Conservation (phyloP, 2,888 invertebrate genomes). For the Cepaea hortensis region DNA sequence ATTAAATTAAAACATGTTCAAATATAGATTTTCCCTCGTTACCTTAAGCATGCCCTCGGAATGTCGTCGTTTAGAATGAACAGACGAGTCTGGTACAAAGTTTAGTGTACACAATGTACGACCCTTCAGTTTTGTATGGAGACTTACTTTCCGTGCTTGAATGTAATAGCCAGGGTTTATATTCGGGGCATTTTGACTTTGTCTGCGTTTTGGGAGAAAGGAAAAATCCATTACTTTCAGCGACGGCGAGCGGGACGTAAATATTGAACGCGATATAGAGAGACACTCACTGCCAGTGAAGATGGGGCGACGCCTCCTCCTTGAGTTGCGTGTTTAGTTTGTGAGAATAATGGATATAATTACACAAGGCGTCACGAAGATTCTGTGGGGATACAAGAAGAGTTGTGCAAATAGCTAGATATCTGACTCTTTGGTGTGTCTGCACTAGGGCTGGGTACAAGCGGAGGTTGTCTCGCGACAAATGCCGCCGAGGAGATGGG, state of each 20-base stretch:
- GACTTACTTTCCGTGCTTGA: background rate
- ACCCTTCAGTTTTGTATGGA: background rate
- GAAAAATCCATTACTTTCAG: slow-evolving; percentile 4
- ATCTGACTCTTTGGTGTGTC: too few relatives aligned
- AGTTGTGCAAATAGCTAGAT: background rate
- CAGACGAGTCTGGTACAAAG: too few relatives aligned
- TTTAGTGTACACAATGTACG: too few relatives aligned
- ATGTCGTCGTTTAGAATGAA: too few relatives aligned
- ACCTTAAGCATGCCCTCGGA: too few relatives aligned
- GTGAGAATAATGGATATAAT: slow-evolving; percentile 5
- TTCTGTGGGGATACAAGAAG: background rate
- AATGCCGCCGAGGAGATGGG: too few relatives aligned
- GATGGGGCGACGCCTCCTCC: background rate
- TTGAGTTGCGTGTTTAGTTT: background rate
- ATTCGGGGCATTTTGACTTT: background rate
- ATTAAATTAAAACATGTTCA: too few relatives aligned
- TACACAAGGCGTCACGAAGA: background rate
- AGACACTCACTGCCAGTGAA: background rate
- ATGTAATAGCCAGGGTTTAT: background rate
- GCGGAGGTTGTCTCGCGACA: too few relatives aligned
- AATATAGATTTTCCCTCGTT: too few relatives aligned
- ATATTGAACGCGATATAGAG: background rate
- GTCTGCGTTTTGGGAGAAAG: background rate
- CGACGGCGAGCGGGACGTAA: background rate
- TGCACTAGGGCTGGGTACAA: too few relatives aligned